A percentile compares a stretch with the other conserved stretches of the same genome.
These are phyloP conservation scores for Drosophila obscura DNA, from an alignment of 1,140 invertebrate species.

Conservation along the genomic window DNA sequence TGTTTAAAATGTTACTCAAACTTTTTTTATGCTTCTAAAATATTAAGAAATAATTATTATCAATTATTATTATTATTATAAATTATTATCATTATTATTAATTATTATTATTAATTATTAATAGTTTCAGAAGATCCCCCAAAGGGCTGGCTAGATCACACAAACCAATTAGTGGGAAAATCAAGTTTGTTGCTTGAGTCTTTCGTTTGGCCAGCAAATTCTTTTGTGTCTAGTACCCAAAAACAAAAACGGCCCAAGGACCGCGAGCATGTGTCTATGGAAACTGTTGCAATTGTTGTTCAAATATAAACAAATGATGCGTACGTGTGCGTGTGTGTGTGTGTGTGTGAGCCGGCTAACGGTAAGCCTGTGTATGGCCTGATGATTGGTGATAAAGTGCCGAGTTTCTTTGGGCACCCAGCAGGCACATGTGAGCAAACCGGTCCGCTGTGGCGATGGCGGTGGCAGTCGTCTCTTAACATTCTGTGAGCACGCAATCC, in stretches of 20 bases:
- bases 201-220: constrained; percentile 49
- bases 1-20: no score
- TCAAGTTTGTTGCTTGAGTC: constrained; percentile 76
- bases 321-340: constrained; percentile 12
- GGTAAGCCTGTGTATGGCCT: constrained; percentile 28
- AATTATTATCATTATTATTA: no score
- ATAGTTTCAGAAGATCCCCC: constrained; percentile 6
- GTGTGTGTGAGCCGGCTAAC: constrained; percentile 49
- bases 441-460: constrained; percentile 50
- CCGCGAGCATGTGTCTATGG: constrained; percentile 69
- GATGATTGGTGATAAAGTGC: constrained; percentile 41
- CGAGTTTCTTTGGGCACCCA: constrained; percentile 10
- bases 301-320: constrained; percentile 72
- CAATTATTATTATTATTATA: no score
- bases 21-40: no score
- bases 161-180: constrained; percentile 48
- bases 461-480: constrained; percentile 49
- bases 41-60: no score
- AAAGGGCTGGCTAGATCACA: not conserved
- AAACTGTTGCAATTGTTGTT: constrained; percentile 80
- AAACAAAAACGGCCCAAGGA: constrained; percentile 53
- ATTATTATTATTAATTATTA: no score
- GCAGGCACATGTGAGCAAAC: constrained; percentile 49
- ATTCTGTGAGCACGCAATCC: constrained; percentile 58
- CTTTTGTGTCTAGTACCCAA: constrained; percentile 34